Conservation (phyloP, 2,797 vertebrate species). For the Pangasius mekongensis region DNA sequence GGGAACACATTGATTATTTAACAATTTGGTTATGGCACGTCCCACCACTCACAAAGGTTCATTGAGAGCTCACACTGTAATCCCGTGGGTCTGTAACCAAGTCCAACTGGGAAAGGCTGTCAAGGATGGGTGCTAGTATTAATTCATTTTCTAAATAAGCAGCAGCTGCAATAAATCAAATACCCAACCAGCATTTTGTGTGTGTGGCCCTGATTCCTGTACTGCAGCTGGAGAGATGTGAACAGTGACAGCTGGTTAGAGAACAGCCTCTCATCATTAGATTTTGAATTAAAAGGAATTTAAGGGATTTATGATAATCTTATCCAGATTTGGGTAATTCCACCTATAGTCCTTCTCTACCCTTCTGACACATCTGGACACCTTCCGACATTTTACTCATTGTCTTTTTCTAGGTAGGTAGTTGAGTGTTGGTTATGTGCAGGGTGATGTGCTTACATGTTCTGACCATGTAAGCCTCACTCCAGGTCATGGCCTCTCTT, state of each 20-base stretch:
- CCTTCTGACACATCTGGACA: slow-evolving; percentile 58
- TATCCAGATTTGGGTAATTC: slow-evolving; percentile 65
- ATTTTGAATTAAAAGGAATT: slow-evolving; percentile 64
- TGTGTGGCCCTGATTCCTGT: slow-evolving; percentile 19
- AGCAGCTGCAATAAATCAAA: slow-evolving; percentile 52
- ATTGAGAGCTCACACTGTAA: slow-evolving; percentile 67
- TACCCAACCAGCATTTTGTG: slow-evolving; percentile 45
- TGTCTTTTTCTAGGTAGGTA: slow-evolving; percentile 52
- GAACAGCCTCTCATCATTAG: slow-evolving; percentile 60
- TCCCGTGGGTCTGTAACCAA: slow-evolving; percentile 68
- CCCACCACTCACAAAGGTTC: slow-evolving; percentile 69
- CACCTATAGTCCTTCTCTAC: slow-evolving; percentile 51
- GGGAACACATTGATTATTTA: slow-evolving; percentile 83
- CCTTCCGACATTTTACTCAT: slow-evolving; percentile 51
- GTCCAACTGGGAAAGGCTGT: slow-evolving; percentile 58
- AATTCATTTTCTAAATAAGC: slow-evolving; percentile 55
- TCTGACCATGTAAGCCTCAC: slow-evolving; percentile 43
- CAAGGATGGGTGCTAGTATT: slow-evolving; percentile 57
- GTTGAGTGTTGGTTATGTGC: slow-evolving; percentile 41
- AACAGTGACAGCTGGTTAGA: slow-evolving; percentile 62
- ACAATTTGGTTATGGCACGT: slow-evolving; percentile 71
- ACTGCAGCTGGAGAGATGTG: slow-evolving; percentile 58
- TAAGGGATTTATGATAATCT: slow-evolving; percentile 59
- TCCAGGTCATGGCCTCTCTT: slow-evolving; percentile 36
- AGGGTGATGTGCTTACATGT: slow-evolving; percentile 20